Evolutionary conservation across 1,140 invertebrate genomes (phyloP).

Genomic region (Drosophila subobscura): DNA sequence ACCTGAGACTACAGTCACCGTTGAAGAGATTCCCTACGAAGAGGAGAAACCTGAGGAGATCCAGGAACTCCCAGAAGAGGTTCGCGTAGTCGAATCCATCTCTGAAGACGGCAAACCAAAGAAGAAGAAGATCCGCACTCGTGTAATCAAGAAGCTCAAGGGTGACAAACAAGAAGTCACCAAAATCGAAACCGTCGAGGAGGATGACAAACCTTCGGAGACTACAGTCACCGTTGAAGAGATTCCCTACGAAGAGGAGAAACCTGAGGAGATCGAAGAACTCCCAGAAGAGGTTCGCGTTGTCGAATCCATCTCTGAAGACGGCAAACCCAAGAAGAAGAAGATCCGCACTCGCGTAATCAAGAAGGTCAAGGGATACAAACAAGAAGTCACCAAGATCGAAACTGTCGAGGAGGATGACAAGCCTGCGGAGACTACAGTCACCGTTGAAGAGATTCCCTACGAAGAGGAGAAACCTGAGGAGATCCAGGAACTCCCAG

Average conservation of each 20-base stretch:
- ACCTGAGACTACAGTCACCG: too few species aligned
- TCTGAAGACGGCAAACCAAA: too few species aligned
- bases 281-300: constrained; percentile 4
- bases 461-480: neutral
- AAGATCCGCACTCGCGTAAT: constrained; percentile 4
- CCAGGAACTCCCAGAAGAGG: too few species aligned
- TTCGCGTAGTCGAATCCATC: too few species aligned
- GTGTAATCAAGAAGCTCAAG: too few species aligned
- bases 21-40: too few species aligned
- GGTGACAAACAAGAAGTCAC: too few species aligned
- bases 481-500: constrained; percentile 5
- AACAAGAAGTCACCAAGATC: constrained; percentile 12
- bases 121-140: too few species aligned
- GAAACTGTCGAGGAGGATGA: constrained; percentile 10
- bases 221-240: constrained; percentile 2
- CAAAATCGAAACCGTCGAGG: too few species aligned
- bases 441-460: neutral
- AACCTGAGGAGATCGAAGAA: constrained; percentile 1
- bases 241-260: neutral
- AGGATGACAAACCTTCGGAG: too few species aligned
- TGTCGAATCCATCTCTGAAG: constrained; percentile 1
- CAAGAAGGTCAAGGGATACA: constrained; percentile 16
- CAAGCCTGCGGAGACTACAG: neutral
- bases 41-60: too few species aligned
- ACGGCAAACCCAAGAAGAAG: constrained; percentile 1